Base-by-base conservation (phyloP, 2,113 vertebrate species). In the Anoplopoma fimbria region DNA sequence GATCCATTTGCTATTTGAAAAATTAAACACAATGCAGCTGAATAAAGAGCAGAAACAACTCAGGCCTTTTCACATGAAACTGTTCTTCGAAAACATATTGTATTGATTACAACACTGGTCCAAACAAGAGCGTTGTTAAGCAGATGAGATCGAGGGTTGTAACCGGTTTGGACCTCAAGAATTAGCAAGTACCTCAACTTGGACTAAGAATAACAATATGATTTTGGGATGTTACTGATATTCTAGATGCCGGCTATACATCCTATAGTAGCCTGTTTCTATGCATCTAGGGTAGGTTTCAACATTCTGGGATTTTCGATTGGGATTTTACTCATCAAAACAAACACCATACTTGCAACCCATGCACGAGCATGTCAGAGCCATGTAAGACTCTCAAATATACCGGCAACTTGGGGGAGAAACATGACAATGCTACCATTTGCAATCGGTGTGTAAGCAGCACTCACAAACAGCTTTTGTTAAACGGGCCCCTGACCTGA, bases 241-340 rank as follows among this genome's bases (percentile, higher is more conserved):
- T 27, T 57, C 31, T 31, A 1, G 51, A 55, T 33, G 2, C 14
- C n/a, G 5, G 21, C 23, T 21, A 72, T 12, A 53, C 9, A 61
- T 23, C 42, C 21, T n/a, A 33, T 10, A 27, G 29, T 38, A 14
- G 31, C 53, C 61, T 14, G 3, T 75, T 71, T n/a, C 36, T 9
- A 42, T 14, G 19, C 23, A 81, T 23, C 7, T 23, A 55, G 3
- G 55, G 47, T 69, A 81, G 42, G 47, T 77, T 62, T 64, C 15
- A 25, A 53, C 73, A 71, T 51, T 69, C 29, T 33, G 33, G 1
- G 8, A 58, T 58, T 49, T 34, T n/a, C 15, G 45, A 31, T 5
- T 3, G 51, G 51, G 21, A 62, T 53, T 60, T 68, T 51, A 53
- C 17, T 4, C 4, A 63, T 78, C 42, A 84, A 86, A 73, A 68